These are phyloP conservation scores for Emydoidea blandingii DNA, from an alignment of 2,797 vertebrate genomes.

Conservation along the genomic window DNA sequence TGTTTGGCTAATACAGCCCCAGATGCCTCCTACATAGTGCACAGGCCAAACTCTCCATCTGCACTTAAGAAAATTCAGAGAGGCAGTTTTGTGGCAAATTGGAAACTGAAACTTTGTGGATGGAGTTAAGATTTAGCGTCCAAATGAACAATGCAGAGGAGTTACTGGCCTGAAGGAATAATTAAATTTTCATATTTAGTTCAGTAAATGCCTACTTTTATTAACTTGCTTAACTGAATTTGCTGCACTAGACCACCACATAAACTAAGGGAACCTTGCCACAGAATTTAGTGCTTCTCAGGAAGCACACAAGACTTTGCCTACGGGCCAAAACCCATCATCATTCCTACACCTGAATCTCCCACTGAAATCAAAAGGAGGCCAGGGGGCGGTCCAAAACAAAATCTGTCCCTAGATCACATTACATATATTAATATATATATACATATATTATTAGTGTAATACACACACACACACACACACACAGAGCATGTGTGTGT, in stretches of 20 bases:
- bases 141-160: background rate
- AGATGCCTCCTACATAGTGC: accelerated
- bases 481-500: too few relatives aligned
- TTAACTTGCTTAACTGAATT: background rate
- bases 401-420: constrained; percentile 32
- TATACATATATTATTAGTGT: background rate
- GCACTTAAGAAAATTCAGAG: background rate
- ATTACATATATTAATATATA: background rate
- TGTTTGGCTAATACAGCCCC: background rate
- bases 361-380: constrained; percentile 1
- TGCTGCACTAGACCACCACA: background rate
- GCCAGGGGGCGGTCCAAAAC: background rate
- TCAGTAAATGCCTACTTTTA: background rate
- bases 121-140: background rate
- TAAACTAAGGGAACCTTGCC: background rate
- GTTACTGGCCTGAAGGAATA: background rate
- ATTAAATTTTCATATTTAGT: background rate
- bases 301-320: background rate
- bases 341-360: constrained; percentile 3
- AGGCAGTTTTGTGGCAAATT: accelerated
- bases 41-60: background rate
- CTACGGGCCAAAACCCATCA: constrained; percentile 12
- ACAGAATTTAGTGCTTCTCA: background rate
- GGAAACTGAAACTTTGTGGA: background rate
- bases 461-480: too few relatives aligned